Base-by-base conservation (phyloP, 35 echinoderm and acorn worm genomes). In the Heliocidaris tuberculata region DNA sequence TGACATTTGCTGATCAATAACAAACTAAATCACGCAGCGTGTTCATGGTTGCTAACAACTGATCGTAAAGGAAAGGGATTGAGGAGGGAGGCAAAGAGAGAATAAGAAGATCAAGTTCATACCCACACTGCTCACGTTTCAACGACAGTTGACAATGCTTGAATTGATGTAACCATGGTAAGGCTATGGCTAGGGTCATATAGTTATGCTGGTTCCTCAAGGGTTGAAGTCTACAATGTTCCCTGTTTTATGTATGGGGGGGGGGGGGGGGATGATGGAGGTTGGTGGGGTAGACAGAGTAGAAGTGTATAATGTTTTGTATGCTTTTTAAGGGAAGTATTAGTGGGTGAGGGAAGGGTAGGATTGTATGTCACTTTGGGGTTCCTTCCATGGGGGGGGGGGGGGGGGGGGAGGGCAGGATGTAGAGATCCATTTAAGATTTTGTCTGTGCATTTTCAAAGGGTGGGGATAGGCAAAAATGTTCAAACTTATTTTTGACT, bases 1-100 rank as follows among this genome's bases (percentile, higher is more conserved):
- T 78, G 65, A n/a, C 65, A 78, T 78, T 78, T 78, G 65, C 65
- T 78, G 21, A 78, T 78, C 65, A 78, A 78, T 78, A 78, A 78
- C 65, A 78, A 78, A n/a, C 21, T 21, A 78, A 78, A 78, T 78
- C 65, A 78, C 65, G 65, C 65, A 78, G 65, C 21, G 27, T 78
- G 7, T 19, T 78, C 65, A 78, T 78, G 65, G 21, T 78, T 78
- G 65, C 65, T n/a, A n/a, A 78, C 65, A 78, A n/a, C 65, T 78
- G 65, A n/a, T 78, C 4, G 17, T 78, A 27, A 56, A 15, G 12
- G 4, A 78, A 7, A 78, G 19, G 65, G 65, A n/a, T 21, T 6
- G 21, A 78, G 27, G 65, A 78, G 65, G 65, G 65, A 78, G 21
- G 65, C 19, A n/a, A 21, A 70, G 65, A 78, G 65, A 78, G 21